Evolutionary conservation across 53 echinoderm and acorn worm species (phyloP), one percentile per base, ranked within the genome.

Genomic region (Luidia sarsii): DNA sequence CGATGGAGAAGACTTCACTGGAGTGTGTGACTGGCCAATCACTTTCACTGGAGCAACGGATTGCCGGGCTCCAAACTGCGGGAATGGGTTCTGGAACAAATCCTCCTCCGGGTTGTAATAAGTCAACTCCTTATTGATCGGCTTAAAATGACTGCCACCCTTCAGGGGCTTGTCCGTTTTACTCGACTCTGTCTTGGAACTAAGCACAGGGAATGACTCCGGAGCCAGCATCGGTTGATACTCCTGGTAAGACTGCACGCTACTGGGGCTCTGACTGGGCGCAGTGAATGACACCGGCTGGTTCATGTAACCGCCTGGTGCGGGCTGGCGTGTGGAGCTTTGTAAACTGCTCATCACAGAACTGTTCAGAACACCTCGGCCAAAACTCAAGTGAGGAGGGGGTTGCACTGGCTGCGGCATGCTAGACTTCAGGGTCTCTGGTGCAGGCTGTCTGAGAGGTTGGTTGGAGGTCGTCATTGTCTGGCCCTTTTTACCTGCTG

Each of bases 301-400:
- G 61, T 33, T 61, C 30, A n/a, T n/a, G n/a, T n/a, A n/a, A n/a
- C n/a, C n/a, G 4, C 3, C 32, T 28, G 45, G 68, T 28, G 13
- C 45, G 25, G 15, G 25, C 27, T 0, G 68, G 16, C 28, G 50
- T 29, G 27, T 45, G 28, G 48, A 14, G 15, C 48, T 61, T 32
- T 31, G 77, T 4, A 61, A 45, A 27, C 61, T 77, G 59, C 39
- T 61, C 13, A 77, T 77, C 2, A 77, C 27, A 20, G 39, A 27
- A 15, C 36, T 59, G 43, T 77, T 77, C 9, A 77, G 46, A 15
- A 77, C 77, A 39, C 77, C 77, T 20, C 77, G 18, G 21, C 77
- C 77, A 45, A 77, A 77, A 46, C 61, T 60, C 22, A 75, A 32
- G 16, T 27, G n/a, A 6, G 52, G 22, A 7, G 54, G 62, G 73